A percentile compares a stretch with the other conserved stretches of the same genome.
Conservation (phyloP, 2,113 vertebrate genomes). For the Amazona guildingii region DNA sequence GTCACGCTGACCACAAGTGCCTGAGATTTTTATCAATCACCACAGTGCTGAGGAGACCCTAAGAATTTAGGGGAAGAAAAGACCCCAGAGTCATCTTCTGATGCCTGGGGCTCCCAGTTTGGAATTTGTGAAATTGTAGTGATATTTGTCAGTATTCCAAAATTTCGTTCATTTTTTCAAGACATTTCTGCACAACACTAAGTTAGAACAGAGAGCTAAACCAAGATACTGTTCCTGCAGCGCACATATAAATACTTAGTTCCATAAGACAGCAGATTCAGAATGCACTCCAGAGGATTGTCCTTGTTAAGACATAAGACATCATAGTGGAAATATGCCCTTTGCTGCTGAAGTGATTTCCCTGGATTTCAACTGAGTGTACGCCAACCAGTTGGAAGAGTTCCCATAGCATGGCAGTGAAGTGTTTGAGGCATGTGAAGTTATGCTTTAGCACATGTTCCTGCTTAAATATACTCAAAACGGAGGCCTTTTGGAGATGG, state of each 20-base stretch:
- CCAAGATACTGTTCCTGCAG: neutral
- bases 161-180: neutral
- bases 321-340: neutral
- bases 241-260: neutral
- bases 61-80: neutral
- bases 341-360: constrained; percentile 27
- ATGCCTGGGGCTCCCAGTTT: neutral
- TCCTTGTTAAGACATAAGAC: neutral
- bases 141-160: neutral
- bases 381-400: constrained; percentile 3
- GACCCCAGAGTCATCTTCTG: neutral
- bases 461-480: neutral
- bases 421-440: constrained; percentile 3
- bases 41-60: neutral
- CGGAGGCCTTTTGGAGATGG: neutral
- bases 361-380: neutral
- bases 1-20: rapidly evolving
- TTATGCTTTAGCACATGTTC: neutral
- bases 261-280: neutral
- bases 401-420: constrained; percentile 19
- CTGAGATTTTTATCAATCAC: neutral
- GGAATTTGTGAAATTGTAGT: neutral
- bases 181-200: neutral
- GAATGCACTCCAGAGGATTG: neutral
- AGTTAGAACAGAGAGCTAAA: neutral